Conservation (phyloP, 1,140 invertebrate species). For the Ips typographus region DNA sequence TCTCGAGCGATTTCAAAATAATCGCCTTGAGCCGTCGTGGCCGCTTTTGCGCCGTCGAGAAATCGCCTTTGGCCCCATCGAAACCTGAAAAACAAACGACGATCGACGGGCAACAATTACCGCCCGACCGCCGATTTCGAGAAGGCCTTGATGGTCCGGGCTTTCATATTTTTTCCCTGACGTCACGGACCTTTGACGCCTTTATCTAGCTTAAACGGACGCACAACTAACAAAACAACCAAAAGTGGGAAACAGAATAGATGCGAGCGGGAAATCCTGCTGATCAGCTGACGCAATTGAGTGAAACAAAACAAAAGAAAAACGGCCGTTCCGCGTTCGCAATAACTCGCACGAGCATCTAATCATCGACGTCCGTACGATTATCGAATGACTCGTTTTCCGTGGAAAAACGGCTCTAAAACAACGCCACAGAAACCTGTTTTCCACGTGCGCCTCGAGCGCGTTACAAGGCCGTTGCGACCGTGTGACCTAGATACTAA, state of each 20-base stretch:
- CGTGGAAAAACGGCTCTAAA: conserved; percentile 10
- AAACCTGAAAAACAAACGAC: conserved; percentile 6
- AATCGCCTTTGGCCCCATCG: conserved; percentile 25
- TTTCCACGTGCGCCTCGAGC: conserved; percentile 32
- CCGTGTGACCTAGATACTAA: conserved; percentile 36
- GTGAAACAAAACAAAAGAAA: too few relatives aligned
- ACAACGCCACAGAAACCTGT: conserved; percentile 25
- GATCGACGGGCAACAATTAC: conserved; percentile 12
- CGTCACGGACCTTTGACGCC: neutral
- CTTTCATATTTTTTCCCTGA: conserved; percentile 5
- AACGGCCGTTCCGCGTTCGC: too few relatives aligned
- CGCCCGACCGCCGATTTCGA: conserved; percentile 5
- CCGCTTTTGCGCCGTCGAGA: conserved; percentile 22
- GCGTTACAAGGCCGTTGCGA: conserved; percentile 31
- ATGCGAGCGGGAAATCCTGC: too few relatives aligned
- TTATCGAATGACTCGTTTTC: neutral
- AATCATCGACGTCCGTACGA: neutral
- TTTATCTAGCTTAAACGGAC: too few relatives aligned
- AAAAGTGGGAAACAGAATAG: too few relatives aligned
- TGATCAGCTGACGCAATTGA: too few relatives aligned
- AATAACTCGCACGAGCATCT: neutral
- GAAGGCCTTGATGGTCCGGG: conserved; percentile 22
- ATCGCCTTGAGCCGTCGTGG: conserved; percentile 18
- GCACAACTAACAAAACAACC: too few relatives aligned
- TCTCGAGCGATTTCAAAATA: conserved; percentile 14